Evolutionary conservation across 2,113 vertebrate species (phyloP).

Genomic region (Thymallus thymallus): DNA sequence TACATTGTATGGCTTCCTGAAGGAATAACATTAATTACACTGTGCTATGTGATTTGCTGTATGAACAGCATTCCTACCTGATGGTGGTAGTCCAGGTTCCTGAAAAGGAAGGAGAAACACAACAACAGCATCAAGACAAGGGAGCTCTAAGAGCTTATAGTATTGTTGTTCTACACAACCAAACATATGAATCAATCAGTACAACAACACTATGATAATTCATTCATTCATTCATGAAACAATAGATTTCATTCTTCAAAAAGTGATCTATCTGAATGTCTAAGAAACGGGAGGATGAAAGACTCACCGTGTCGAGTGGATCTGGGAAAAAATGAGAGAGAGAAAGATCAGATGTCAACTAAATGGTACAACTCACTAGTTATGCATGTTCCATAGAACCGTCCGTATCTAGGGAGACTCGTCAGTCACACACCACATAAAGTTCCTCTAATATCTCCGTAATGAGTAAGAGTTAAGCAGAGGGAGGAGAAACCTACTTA

Average conservation of each 20-base stretch:
- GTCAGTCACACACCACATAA: not conserved
- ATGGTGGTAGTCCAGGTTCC: constrained; percentile 72
- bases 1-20: not conserved
- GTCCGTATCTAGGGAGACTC: no score
- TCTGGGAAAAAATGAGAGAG: constrained; percentile 50
- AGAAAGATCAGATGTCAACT: constrained; percentile 17
- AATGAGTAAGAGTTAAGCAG: not conserved
- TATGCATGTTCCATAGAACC: not conserved
- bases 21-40: not conserved
- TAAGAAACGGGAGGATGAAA: not conserved
- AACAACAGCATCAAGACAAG: not conserved
- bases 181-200: not conserved
- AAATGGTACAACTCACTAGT: not conserved
- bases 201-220: not conserved
- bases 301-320: constrained; percentile 70
- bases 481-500: constrained; percentile 77
- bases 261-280: not conserved
- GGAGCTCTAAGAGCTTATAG: not conserved
- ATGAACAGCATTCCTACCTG: constrained; percentile 57
- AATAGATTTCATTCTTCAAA: not conserved
- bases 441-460: not conserved
- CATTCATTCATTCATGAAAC: not conserved
- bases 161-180: not conserved
- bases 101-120: constrained; percentile 25
- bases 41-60: constrained; percentile 9